Evolutionary conservation across 2,888 invertebrate genomes (phyloP).

Genomic region (Branchinecta sandiegonensis): DNA sequence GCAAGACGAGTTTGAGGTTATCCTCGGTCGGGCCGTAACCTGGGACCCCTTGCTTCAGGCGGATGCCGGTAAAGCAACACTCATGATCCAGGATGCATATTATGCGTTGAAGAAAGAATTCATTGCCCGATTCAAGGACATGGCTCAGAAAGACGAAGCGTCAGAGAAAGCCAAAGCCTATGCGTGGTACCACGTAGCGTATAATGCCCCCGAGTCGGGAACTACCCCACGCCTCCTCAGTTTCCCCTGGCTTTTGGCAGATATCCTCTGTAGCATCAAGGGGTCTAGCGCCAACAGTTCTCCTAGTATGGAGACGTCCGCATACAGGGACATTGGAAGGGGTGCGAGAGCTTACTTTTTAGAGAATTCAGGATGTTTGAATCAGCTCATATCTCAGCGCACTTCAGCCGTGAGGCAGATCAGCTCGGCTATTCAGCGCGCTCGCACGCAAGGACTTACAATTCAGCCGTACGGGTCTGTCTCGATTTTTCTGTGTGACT

Average conservation of each 20-base stretch:
- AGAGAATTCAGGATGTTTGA: background rate
- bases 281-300: background rate
- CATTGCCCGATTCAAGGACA: background rate
- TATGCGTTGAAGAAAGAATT: background rate
- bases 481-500: constrained; percentile 11
- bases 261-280: constrained; percentile 15
- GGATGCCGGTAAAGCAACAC: background rate
- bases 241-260: constrained; percentile 18
- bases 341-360: background rate
- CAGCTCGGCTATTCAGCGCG: background rate
- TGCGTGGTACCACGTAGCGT: constrained; percentile 19
- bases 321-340: background rate
- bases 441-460: background rate
- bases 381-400: background rate
- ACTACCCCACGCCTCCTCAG: background rate
- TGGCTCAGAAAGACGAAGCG: background rate
- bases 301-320: background rate
- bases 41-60: constrained; percentile 16
- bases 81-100: constrained; percentile 16
- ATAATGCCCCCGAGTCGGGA: background rate
- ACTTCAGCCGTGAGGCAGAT: background rate
- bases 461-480: constrained; percentile 17
- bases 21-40: background rate
- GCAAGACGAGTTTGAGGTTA: constrained; percentile 14
- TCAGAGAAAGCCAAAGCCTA: constrained; percentile 17